Base-by-base conservation (phyloP, 2,888 invertebrate species). In the Erebia epiphron region DNA sequence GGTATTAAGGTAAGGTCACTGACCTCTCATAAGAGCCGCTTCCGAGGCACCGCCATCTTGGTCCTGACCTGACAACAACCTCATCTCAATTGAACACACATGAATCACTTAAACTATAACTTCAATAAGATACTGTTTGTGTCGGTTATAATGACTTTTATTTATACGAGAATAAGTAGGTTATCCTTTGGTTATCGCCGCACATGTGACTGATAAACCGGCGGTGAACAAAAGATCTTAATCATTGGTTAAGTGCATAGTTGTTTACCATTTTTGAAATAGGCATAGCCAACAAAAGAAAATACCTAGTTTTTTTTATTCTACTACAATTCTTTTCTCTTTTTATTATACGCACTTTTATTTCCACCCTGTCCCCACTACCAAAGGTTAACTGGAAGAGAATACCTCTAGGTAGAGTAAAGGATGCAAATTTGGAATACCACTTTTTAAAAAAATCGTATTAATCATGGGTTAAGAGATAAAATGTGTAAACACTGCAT, bases 161-260 rank as follows among this genome's bases (percentile, higher is more conserved):
- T 92, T 84, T 92, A 92, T 90, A 91, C 83, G 79, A 80, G 75
- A 80, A 80, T 82, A 86, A 88, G 83, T 92, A 91, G 92, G 92
- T 92, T 92, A 92, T 89, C 86, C 87, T 84, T 80, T 72, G 73
- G 76, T 77, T 89, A 91, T 91, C 92, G 78, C 76, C n/a, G 77
- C 77, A 74, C 87, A 87, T 87, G 88, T 89, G 87, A 91, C 87
- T 89, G 92, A 92, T 92, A 91, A 82, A 74, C 69, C 76, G 75
- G 73, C 72, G 71, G 80, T 80, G 81, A 81, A 85, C 83, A 85
- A 84, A 82, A 78, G 75, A 80, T 78, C 72, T 75, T 69, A 73
- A 75, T 77, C 73, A 61, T 64, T 62, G 65, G 60, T 72, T 68
- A 73, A 60, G 49, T 50, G 62, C 26, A 46, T 60, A 54, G 35